Evolutionary conservation across 2,113 vertebrate genomes (phyloP), one percentile per base, ranked within the genome.

Genomic region (Colinus virginianus): DNA sequence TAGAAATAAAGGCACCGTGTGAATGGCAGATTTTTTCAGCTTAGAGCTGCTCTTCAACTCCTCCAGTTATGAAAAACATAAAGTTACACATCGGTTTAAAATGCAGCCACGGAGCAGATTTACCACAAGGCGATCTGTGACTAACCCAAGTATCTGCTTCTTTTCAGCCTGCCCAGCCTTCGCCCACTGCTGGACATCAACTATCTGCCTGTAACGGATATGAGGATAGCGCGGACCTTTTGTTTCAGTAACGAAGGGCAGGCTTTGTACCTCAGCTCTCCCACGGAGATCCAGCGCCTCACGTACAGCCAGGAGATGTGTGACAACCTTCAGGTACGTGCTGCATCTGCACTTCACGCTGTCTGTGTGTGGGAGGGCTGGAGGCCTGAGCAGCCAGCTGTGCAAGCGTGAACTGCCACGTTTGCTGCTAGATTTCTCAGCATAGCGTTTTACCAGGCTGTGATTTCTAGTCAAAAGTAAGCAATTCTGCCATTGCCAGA

Each of bases 241-340:
- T 99, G 99, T 96, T 99, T 99, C 95, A 98, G 99, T 66, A 98
- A 99, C 3, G 98, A 98, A 88, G 99, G 99, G 15, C 99, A 99
- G 95, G 99, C 99, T 2, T 95, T 99, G 48, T 99, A 99, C 69
- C 98, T 99, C 71, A 99, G 99, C 97, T 99, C 99, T 88, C 99
- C 99, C 40, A 99, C 99, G 34, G 99, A 99, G 98, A 98, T 99
- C 93, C 99, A 99, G 97, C 98, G 99, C 92, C 97, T 99, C 90
- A 99, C 99, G 0, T 99, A 99, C 97, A 99, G 99, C 96, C 99
- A 99, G 97, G 99, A 99, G 97, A 99, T 99, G 98, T 99, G 98
- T 94, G 99, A 99, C 97, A 99, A 98, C 84, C 98, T 99, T 94
- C 99, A 99, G 99, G 99, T 99, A 90, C 38, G 96, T 74, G 69